These are phyloP conservation scores for Sarcophaga carnaria DNA, from an alignment of 2,888 invertebrate genomes.

Conservation along the genomic window DNA sequence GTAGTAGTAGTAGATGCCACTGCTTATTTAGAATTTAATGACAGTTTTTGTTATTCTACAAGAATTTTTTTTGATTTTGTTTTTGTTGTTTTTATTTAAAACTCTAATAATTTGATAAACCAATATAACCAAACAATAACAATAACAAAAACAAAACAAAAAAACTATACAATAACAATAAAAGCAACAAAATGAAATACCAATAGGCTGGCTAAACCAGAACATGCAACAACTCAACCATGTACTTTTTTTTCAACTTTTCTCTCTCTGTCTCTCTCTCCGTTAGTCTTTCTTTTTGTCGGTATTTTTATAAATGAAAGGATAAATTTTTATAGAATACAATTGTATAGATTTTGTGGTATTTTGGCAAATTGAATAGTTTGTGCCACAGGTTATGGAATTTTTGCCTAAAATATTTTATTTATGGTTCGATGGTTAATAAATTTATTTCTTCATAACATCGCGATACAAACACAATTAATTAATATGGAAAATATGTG, in stretches of 20 bases:
- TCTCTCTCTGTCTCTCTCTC: background rate
- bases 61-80: background rate
- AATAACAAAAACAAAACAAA: slow-evolving; percentile 35
- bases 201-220: background rate
- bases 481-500: too few relatives aligned
- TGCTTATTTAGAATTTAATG: slow-evolving; percentile 52
- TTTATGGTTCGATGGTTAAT: background rate
- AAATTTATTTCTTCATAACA: background rate
- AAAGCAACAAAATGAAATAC: slow-evolving; percentile 10
- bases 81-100: slow-evolving; percentile 48
- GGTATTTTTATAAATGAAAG: slow-evolving; percentile 18
- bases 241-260: background rate
- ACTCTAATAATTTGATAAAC: slow-evolving; percentile 59
- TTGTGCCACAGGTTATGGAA: slow-evolving; percentile 44
- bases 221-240: slow-evolving; percentile 27
- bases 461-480: too few relatives aligned
- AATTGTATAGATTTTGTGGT: slow-evolving; percentile 47
- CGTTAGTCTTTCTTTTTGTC: background rate
- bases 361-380: slow-evolving; percentile 51
- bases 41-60: slow-evolving; percentile 35
- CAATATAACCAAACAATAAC: slow-evolving; percentile 40
- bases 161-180: background rate
- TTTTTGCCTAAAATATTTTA: slow-evolving; percentile 3
- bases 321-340: slow-evolving; percentile 31
- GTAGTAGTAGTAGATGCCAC: background rate